These are phyloP conservation scores for Cinclus cinclus DNA, from an alignment of 2,113 vertebrate genomes.

Conservation along the genomic window DNA sequence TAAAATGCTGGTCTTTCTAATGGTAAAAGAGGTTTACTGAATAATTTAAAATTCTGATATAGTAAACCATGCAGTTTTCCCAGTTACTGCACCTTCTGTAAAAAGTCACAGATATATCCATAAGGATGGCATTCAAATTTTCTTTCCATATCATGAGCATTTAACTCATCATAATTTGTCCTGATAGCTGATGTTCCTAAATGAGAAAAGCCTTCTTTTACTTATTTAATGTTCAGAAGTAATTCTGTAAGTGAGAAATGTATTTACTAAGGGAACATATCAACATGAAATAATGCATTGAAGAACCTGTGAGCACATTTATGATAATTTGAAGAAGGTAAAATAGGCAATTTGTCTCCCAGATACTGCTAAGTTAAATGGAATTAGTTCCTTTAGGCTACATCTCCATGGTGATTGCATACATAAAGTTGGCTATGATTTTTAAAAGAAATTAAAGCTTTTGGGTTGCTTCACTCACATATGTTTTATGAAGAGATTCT, in stretches of 20 bases:
- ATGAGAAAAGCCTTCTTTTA: neutral
- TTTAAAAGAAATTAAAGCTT: neutral
- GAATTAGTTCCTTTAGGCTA: constrained; percentile 7
- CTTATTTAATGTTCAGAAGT: neutral
- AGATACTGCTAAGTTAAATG: neutral
- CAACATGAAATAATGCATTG: neutral
- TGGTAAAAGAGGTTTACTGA: neutral
- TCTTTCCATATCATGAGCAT: neutral
- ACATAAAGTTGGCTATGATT: neutral
- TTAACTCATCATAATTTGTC: neutral
- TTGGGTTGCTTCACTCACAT: neutral
- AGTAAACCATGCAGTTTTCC: neutral
- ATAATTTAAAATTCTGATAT: neutral
- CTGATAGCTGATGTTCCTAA: neutral
- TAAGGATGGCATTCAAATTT: neutral
- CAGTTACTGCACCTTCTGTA: neutral
- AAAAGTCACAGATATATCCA: neutral
- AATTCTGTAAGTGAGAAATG: neutral
- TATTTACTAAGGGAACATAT: neutral
- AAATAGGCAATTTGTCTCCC: constrained; percentile 14
- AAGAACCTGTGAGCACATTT: neutral
- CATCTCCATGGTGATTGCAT: constrained; percentile 1
- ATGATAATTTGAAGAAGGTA: neutral
- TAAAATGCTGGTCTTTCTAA: neutral
- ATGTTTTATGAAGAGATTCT: neutral